Evolutionary conservation across 2,797 vertebrate species (phyloP).

Genomic region (Glossophaga mutica): DNA sequence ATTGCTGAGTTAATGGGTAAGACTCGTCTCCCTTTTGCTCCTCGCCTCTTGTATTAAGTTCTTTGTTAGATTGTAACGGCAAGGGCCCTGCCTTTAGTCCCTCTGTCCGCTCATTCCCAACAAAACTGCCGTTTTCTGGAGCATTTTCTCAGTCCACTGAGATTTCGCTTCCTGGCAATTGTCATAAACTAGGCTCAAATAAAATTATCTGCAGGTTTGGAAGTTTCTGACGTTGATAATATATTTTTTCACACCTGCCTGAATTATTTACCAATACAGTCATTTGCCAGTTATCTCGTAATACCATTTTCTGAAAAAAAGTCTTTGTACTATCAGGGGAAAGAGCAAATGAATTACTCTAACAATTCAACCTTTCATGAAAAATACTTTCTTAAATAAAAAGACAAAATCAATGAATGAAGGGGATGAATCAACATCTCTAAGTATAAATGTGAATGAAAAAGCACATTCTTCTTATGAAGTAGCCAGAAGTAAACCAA

Average conservation of each 20-base stretch:
- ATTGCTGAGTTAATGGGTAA: too few relatives aligned
- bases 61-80: too few relatives aligned
- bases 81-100: too few relatives aligned
- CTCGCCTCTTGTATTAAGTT: too few relatives aligned
- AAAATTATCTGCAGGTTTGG: not conserved
- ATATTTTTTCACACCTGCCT: not conserved
- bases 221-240: not conserved
- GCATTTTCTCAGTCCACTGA: not conserved
- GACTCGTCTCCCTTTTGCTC: too few relatives aligned
- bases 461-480: not conserved
- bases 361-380: not conserved
- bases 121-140: not conserved
- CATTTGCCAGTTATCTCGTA: not conserved
- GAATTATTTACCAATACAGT: not conserved
- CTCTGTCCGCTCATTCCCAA: too few relatives aligned
- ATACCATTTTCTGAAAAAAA: conserved; percentile 5
- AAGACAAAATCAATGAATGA: conserved; percentile 9
- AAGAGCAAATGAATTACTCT: not conserved
- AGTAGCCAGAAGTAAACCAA: not conserved
- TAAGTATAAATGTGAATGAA: conserved; percentile 3
- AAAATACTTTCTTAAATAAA: not conserved
- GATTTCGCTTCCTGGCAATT: not conserved
- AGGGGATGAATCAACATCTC: not conserved
- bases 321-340: not conserved
- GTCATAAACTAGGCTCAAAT: not conserved